Evolutionary conservation across 2,113 vertebrate genomes (phyloP).

Genomic region (Pachyramphus minor): DNA sequence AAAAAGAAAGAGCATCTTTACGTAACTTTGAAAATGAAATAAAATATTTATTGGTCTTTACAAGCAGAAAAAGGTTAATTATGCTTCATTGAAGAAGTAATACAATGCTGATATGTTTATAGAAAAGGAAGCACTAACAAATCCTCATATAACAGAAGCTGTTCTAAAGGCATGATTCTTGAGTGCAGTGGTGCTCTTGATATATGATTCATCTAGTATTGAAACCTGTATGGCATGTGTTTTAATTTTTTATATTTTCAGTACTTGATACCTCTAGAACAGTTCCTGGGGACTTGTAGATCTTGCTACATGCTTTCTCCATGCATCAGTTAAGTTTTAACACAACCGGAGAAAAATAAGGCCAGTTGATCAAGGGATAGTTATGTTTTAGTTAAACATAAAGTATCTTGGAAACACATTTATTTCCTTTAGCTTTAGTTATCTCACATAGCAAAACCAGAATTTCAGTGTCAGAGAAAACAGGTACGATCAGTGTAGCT

Average conservation of each 20-base stretch:
- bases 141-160: not conserved
- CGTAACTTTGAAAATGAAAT: not conserved
- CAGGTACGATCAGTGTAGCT: not conserved
- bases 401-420: not conserved
- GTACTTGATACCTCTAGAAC: not conserved
- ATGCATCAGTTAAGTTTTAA: not conserved
- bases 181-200: not conserved
- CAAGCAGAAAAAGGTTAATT: not conserved
- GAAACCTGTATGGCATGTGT: rapidly evolving
- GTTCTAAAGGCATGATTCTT: not conserved
- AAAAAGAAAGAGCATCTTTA: not conserved
- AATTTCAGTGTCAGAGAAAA: not conserved
- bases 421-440: not conserved
- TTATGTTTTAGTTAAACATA: not conserved
- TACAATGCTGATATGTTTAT: not conserved
- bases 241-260: not conserved
- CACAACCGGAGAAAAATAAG: not conserved
- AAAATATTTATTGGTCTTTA: not conserved
- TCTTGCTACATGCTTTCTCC: not conserved
- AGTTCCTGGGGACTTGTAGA: not conserved
- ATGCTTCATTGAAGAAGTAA: not conserved
- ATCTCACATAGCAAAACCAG: not conserved
- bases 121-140: not conserved
- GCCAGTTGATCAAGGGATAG: not conserved
- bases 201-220: not conserved